Percentiles rank a stretch among this genome's conserved stretches.
phyloP scores from a whole-genome alignment of 92 coral and sea anemone genomes.

The Isaurus tuberculatus region DNA sequence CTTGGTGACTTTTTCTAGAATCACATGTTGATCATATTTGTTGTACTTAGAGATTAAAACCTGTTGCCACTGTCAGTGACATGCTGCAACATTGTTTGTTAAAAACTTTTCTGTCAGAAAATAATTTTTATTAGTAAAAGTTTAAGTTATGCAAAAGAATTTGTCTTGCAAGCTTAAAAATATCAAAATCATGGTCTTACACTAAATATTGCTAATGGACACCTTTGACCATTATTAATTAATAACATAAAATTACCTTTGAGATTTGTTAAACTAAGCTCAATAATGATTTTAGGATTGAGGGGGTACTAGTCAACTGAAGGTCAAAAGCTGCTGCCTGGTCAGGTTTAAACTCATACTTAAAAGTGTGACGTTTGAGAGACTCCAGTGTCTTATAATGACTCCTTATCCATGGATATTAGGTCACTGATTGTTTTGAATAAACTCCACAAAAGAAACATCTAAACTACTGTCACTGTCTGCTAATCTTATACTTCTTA shows the following conservation, averaged over 20 bases:
- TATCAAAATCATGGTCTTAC: neutral
- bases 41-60: neutral
- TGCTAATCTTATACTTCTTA: conserved; percentile 6
- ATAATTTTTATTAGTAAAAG: conserved; percentile 3
- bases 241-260: conserved; percentile 4
- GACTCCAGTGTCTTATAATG: conserved; percentile 12
- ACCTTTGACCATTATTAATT: neutral
- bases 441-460: conserved; percentile 19
- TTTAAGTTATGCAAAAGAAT: neutral
- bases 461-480: conserved; percentile 6
- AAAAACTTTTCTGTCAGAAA: neutral
- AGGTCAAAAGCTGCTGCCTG: conserved; percentile 11
- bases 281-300: neutral
- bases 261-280: neutral
- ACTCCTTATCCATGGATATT: neutral
- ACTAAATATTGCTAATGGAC: neutral
- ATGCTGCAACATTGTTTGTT: conserved; percentile 2
- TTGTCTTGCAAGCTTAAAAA: conserved; percentile 15
- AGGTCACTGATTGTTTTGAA: conserved; percentile 1
- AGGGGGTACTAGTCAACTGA: neutral
- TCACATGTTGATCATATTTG: neutral
- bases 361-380: neutral
- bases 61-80: neutral
- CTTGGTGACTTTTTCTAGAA: conserved; percentile 3
- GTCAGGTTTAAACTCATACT: conserved; percentile 5